Base-by-base conservation (phyloP, 2,888 invertebrate species). In the Phorcus lineatus region DNA sequence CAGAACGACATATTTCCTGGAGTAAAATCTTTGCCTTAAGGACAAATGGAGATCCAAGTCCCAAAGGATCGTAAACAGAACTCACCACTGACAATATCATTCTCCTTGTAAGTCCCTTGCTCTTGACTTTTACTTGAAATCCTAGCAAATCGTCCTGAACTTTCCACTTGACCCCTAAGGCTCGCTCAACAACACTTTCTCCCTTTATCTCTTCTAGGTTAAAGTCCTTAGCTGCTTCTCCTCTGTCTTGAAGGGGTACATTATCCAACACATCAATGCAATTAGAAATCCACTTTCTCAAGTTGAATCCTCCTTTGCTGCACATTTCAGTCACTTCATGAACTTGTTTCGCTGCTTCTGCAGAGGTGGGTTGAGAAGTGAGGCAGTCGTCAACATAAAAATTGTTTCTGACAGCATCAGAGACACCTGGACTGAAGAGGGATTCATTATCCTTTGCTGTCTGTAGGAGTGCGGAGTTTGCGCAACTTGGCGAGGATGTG, bases 241-340 rank as follows among this genome's bases (percentile, higher is more conserved):
- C 28, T 22, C 19, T 4, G n/a, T 36, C 55, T 83, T 83, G 31
- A 52, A 77, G 6, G 53, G 19, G 76, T 76, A 81, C 62, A 74
- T 17, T n/a, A n/a, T n/a, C n/a, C n/a, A n/a, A n/a, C n/a, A n/a
- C n/a, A n/a, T n/a, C n/a, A n/a, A n/a, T n/a, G n/a, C n/a, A n/a
- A n/a, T n/a, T n/a, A n/a, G n/a, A n/a, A n/a, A n/a, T n/a, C n/a
- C n/a, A n/a, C n/a, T n/a, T n/a, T n/a, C n/a, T n/a, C n/a, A n/a
- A n/a, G n/a, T n/a, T n/a, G n/a, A n/a, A n/a, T n/a, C n/a, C n/a
- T n/a, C n/a, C n/a, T n/a, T n/a, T n/a, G 54, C 80, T 74, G 74
- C 57, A 24, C 77, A 74, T n/a, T 57, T 47, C 22, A n/a, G 4
- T 31, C 79, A 79, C 13, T 31, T 70, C 3, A 79, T 22, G 24